Evolutionary conservation across 1,140 invertebrate genomes (phyloP).

Genomic region (Bombus pascuorum): DNA sequence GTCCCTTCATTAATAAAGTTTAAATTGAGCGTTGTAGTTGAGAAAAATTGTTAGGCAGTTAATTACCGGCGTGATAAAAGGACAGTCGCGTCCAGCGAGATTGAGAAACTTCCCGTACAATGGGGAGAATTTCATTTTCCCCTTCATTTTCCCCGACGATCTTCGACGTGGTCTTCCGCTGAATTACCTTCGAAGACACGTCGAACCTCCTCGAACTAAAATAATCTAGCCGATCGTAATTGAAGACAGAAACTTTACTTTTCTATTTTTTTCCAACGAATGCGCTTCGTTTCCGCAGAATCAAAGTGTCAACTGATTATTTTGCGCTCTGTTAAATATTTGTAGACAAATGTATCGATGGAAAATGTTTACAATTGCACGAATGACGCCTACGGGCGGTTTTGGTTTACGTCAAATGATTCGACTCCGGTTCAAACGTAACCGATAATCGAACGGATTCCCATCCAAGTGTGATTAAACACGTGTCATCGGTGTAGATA

Average conservation of each 20-base stretch:
- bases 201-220: background rate
- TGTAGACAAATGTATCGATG: background rate
- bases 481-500: background rate
- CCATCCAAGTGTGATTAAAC: constrained; percentile 1
- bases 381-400: background rate
- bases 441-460: background rate
- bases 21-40: constrained; percentile 41
- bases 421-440: background rate
- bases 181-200: constrained; percentile 7
- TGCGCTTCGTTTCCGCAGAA: background rate
- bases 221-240: background rate
- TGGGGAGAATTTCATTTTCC: constrained; percentile 42
- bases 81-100: constrained; percentile 33
- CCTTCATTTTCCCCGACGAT: constrained; percentile 25
- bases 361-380: background rate
- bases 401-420: background rate
- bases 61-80: constrained; percentile 43
- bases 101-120: constrained; percentile 49
- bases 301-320: background rate
- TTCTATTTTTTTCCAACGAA: background rate
- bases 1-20: constrained; percentile 50
- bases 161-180: constrained; percentile 12
- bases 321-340: background rate
- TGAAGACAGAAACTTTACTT: too few relatives aligned
- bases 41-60: constrained; percentile 50